Evolutionary conservation across 2,113 vertebrate genomes (phyloP).

Genomic region (Lynx canadensis): DNA sequence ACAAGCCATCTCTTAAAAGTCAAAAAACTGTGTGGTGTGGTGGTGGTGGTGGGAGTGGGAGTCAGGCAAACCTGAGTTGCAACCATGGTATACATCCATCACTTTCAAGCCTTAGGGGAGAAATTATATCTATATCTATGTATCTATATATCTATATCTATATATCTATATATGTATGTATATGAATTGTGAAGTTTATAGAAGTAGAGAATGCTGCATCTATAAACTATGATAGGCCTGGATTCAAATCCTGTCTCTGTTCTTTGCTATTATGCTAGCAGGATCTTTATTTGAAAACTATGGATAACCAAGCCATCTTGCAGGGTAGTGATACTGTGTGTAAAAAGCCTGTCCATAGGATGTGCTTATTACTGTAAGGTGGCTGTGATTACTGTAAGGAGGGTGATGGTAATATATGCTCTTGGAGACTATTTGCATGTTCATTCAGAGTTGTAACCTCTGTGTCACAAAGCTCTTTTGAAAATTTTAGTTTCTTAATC

Average conservation of each 20-base stretch:
- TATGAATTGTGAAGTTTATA: not conserved
- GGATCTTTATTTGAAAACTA: conserved; percentile 13
- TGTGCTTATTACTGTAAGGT: not conserved
- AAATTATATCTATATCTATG: not conserved
- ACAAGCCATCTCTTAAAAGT: not conserved
- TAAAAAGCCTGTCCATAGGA: not conserved
- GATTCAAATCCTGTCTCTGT: conserved; percentile 7
- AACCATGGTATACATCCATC: not conserved
- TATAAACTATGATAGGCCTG: not conserved
- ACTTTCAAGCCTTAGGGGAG: not conserved
- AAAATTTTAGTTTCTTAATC: conserved; percentile 1
- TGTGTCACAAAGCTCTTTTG: conserved; percentile 9
- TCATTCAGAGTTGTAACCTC: not conserved
- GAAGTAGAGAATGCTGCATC: not conserved
- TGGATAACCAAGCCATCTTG: not conserved
- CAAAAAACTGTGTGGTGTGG: not conserved
- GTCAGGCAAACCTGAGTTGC: not conserved
- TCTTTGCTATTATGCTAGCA: not conserved
- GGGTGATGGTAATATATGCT: not conserved
- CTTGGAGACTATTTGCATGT: not conserved
- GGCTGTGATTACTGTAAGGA: not conserved
- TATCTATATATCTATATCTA: too few relatives aligned
- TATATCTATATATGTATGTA: too few relatives aligned
- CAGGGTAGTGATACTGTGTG: not conserved
- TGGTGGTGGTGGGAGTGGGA: not conserved